These are phyloP conservation scores for Stegophylla sp. DNA, from an alignment of 2,888 invertebrate genomes.

Conservation along the genomic window DNA sequence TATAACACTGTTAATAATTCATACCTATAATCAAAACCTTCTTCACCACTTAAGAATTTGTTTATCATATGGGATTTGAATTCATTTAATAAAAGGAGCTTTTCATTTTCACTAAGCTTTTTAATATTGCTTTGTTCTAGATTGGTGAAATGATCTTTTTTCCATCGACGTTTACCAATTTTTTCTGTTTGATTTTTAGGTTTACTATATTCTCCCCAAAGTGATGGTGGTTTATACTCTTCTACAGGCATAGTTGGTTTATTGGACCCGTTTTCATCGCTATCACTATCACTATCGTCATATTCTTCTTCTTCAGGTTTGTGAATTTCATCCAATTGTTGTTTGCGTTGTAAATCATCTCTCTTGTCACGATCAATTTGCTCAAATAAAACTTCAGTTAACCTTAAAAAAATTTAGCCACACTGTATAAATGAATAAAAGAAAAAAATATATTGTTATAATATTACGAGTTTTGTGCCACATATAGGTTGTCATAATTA, in stretches of 20 bases:
- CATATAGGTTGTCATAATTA: slow-evolving; percentile 67
- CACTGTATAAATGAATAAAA: neutral
- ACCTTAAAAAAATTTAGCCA: slow-evolving; percentile 63
- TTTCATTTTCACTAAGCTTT: slow-evolving; percentile 64
- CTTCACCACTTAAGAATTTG: slow-evolving; percentile 80
- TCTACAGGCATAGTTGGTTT: slow-evolving; percentile 66
- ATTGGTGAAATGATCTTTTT: slow-evolving; percentile 48
- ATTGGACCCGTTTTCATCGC: slow-evolving; percentile 64
- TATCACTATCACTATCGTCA: slow-evolving; percentile 63
- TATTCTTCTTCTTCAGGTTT: slow-evolving; percentile 64
- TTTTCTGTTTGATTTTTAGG: slow-evolving; percentile 50
- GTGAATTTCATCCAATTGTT: slow-evolving; percentile 69
- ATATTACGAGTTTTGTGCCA: slow-evolving; percentile 61
- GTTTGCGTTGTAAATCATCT: slow-evolving; percentile 71
- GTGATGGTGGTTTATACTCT: slow-evolving; percentile 63
- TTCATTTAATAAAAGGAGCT: slow-evolving; percentile 75
- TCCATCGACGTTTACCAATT: slow-evolving; percentile 59
- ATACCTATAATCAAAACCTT: slow-evolving; percentile 80
- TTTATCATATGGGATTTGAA: slow-evolving; percentile 85
- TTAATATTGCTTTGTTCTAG: slow-evolving; percentile 45
- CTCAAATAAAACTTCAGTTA: slow-evolving; percentile 80
- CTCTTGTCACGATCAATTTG: slow-evolving; percentile 79
- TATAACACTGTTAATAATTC: slow-evolving; percentile 2
- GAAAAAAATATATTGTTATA: neutral
- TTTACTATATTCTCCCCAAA: slow-evolving; percentile 58